These are phyloP conservation scores for Hoplias malabaricus DNA, from an alignment of 2,113 vertebrate genomes.

Conservation along the genomic window DNA sequence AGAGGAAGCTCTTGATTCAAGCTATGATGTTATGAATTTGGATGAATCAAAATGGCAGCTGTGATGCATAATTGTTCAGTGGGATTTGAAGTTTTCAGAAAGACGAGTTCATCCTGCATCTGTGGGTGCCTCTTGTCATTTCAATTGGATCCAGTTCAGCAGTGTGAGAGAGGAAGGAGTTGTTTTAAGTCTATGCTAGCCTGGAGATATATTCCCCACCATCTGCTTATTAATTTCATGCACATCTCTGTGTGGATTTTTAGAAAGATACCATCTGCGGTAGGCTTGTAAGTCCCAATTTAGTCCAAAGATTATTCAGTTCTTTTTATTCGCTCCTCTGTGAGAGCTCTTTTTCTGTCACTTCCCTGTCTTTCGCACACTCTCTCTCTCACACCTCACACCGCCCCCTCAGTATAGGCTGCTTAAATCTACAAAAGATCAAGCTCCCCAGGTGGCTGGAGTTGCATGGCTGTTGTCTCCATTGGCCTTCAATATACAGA, in stretches of 20 bases:
- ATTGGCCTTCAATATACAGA: conserved; percentile 33
- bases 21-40: conserved; percentile 3
- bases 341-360: not conserved
- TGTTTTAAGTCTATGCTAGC: not conserved
- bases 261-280: conserved; percentile 17
- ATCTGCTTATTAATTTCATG: conserved; percentile 45
- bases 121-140: conserved; percentile 14
- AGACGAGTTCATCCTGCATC: not conserved
- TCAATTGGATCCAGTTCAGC: conserved; percentile 13
- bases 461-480: conserved; percentile 4
- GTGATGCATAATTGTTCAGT: conserved; percentile 31
- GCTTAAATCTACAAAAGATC: conserved; percentile 50
- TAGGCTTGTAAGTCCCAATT: not conserved
- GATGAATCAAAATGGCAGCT: conserved; percentile 35
- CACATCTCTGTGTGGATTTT: conserved; percentile 29
- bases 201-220: conserved; percentile 13
- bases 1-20: conserved; percentile 9
- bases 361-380: not conserved
- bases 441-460: conserved; percentile 21
- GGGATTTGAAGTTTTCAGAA: conserved; percentile 11
- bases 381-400: not conserved
- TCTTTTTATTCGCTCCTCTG: conserved; percentile 10
- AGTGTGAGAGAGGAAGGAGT: conserved; percentile 3
- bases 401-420: conserved; percentile 40
- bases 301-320: conserved; percentile 1